Conservation (phyloP, 2,113 vertebrate species). For the Thymallus thymallus region DNA sequence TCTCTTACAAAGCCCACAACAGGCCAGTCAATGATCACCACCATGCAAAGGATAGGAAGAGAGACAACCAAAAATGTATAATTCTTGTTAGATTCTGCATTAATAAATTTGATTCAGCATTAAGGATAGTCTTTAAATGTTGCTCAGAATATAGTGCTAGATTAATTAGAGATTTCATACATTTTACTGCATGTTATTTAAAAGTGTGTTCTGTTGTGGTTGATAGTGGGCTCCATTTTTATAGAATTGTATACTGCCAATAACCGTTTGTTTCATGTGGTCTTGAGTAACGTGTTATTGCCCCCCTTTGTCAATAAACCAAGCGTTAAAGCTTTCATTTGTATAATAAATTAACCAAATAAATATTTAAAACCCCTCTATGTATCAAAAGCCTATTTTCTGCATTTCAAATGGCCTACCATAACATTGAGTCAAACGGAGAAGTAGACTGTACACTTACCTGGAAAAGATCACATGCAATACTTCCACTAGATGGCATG, state of each 20-base stretch:
- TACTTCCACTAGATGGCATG: constrained; percentile 53
- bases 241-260: constrained; percentile 1
- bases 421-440: not conserved
- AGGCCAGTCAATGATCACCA: constrained; percentile 27
- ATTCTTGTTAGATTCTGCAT: not conserved
- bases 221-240: not conserved
- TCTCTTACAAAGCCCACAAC: constrained; percentile 80
- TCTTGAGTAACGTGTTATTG: not conserved
- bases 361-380: no score
- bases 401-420: not conserved
- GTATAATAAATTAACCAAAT: not conserved
- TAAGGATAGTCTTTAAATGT: no score
- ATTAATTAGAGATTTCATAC: not conserved
- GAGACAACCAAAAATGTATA: constrained; percentile 37
- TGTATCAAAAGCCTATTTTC: not conserved
- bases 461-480: not conserved
- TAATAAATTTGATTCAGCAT: no score
- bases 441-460: not conserved
- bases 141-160: not conserved
- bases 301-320: not conserved
- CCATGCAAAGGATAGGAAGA: constrained; percentile 30
- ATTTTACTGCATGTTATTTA: not conserved
- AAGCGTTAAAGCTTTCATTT: not conserved
- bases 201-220: not conserved
- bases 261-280: not conserved